A percentile compares a stretch with the other conserved stretches of the same genome.
Evolutionary conservation across 2,113 vertebrate species (phyloP).

Genomic region (Dunckerocampus dactyliophorus): DNA sequence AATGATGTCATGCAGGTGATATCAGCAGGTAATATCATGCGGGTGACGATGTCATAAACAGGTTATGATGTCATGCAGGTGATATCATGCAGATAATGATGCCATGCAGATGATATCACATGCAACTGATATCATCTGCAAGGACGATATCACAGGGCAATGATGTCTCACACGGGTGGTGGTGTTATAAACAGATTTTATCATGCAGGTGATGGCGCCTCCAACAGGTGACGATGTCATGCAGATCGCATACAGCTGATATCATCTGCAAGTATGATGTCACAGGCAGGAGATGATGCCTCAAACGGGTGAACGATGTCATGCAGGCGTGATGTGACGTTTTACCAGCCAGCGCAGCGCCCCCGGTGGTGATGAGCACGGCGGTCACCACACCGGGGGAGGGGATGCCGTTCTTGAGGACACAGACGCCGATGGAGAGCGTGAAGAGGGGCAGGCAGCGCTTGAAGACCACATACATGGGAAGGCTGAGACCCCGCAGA

Average conservation of each 20-base stretch:
- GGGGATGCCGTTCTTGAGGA: conserved; percentile 85
- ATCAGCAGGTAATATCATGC: neutral
- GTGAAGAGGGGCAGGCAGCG: conserved; percentile 94
- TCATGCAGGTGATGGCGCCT: too few species aligned
- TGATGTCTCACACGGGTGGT: too few species aligned
- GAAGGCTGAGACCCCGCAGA: conserved; percentile 89
- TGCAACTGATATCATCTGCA: neutral
- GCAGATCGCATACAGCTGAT: too few species aligned
- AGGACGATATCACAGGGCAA: neutral
- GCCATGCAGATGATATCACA: too few species aligned
- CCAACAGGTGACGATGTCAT: too few species aligned
- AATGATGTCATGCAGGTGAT: neutral
- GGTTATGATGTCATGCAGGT: too few species aligned
- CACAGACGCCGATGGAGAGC: conserved; percentile 84
- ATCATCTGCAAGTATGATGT: too few species aligned
- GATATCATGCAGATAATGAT: too few species aligned
- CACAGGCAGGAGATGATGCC: too few species aligned
- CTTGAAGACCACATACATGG: conserved; percentile 98
- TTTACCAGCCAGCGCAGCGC: conserved; percentile 89
- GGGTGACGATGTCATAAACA: neutral
- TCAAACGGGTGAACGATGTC: too few species aligned
- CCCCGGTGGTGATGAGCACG: conserved; percentile 89
- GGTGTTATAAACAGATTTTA: too few species aligned
- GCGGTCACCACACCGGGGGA: conserved; percentile 83
- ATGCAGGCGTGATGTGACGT: neutral